Evolutionary conservation across 2,113 vertebrate genomes (phyloP).

Genomic region (Oxyruncus cristatus): DNA sequence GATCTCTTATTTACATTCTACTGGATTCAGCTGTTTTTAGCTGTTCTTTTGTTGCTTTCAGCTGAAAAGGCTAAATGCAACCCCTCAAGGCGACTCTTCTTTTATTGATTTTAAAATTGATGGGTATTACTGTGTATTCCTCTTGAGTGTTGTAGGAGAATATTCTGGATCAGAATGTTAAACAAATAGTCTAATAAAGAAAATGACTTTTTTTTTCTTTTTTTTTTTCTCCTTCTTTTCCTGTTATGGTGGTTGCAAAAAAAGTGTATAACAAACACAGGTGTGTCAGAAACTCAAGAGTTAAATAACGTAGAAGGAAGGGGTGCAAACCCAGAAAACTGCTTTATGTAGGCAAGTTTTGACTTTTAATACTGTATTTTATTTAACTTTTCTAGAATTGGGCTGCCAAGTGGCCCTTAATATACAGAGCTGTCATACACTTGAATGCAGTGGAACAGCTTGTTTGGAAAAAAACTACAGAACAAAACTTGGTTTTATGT

Average conservation of each 20-base stretch:
- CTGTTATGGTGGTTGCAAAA: neutral
- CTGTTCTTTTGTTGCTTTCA: slow-evolving; percentile 15
- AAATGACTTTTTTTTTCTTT: neutral
- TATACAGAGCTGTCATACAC: neutral
- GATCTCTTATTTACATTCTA: slow-evolving; percentile 35
- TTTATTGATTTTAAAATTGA: neutral
- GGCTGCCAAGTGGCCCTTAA: neutral
- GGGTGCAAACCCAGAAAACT: neutral
- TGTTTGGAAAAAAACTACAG: slow-evolving; percentile 10
- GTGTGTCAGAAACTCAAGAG: neutral
- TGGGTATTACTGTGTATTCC: neutral
- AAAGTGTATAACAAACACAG: neutral
- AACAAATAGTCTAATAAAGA: neutral
- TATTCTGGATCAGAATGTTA: neutral
- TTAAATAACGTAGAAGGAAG: neutral
- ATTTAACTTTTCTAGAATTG: neutral
- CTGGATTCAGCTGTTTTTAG: slow-evolving; percentile 19
- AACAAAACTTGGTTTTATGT: neutral
- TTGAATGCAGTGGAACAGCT: neutral
- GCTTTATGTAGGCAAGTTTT: neutral
- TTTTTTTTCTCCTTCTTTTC: too few species aligned
- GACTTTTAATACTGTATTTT: neutral
- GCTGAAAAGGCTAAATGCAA: neutral
- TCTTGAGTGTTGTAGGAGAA: neutral
- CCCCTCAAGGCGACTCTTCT: neutral